These are phyloP conservation scores for Ploceus nigricollis DNA, from an alignment of 2,113 vertebrate species.

Conservation along the genomic window DNA sequence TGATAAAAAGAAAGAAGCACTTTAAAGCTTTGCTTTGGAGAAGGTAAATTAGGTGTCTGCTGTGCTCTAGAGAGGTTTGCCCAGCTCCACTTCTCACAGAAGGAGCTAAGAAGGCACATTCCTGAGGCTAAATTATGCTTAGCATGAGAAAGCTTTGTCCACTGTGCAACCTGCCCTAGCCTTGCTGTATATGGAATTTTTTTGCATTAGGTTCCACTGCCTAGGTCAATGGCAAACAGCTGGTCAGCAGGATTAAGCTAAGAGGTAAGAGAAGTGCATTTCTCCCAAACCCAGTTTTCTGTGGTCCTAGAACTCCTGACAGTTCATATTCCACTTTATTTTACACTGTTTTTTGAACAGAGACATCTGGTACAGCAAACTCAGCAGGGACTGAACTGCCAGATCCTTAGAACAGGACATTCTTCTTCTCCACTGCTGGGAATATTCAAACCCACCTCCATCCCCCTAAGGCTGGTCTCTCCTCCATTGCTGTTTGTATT, in stretches of 20 bases:
- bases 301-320: background rate
- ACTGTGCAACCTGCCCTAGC: background rate
- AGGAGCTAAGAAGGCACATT: background rate
- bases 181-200: background rate
- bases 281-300: background rate
- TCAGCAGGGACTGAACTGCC: background rate
- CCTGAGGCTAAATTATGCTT: background rate
- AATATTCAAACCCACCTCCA: background rate
- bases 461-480: background rate
- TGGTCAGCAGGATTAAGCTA: background rate
- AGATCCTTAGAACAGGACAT: background rate
- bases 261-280: background rate
- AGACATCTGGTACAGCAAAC: background rate
- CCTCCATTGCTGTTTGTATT: background rate
- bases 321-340: background rate
- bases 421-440: background rate
- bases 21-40: background rate
- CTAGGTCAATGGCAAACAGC: background rate
- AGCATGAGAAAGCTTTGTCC: background rate
- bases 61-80: background rate
- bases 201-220: background rate
- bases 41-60: background rate
- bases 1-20: background rate
- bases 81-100: background rate
- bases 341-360: background rate